Percentiles rank a stretch among this genome's conserved stretches.
phyloP scores from a whole-genome alignment of 2,797 vertebrate species.

The Strix occidentalis region DNA sequence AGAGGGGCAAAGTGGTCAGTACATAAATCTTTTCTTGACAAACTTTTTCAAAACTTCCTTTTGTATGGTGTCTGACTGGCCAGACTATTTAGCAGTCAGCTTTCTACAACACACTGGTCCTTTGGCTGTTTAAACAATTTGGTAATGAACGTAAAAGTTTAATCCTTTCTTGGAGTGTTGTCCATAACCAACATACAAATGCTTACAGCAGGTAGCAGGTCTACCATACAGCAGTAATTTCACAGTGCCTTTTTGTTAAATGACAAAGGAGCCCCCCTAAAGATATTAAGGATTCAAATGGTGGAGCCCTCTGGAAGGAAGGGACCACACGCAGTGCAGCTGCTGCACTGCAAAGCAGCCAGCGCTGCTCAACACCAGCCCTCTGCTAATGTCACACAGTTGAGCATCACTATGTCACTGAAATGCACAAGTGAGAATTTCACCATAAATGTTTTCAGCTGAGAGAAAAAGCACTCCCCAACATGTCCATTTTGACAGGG shows the following conservation, averaged over 20 bases:
- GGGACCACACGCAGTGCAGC: fast-evolving
- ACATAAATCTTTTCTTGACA: background rate
- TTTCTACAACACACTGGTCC: background rate
- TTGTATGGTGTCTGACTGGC: background rate
- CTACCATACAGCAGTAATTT: background rate
- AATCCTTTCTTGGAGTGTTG: background rate
- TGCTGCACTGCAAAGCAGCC: fast-evolving
- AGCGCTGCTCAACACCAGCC: background rate
- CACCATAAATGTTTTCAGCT: background rate
- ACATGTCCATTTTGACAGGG: background rate
- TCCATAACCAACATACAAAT: background rate
- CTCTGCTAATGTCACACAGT: background rate
- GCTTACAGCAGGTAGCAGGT: background rate
- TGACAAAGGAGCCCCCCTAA: background rate
- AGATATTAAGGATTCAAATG: background rate
- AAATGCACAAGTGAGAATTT: background rate
- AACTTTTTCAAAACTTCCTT: background rate
- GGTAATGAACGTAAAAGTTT: background rate
- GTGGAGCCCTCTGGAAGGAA: background rate
- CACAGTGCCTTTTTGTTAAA: background rate
- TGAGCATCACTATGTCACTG: background rate
- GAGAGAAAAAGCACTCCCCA: background rate
- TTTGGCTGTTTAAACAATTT: background rate
- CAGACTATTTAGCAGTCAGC: background rate
- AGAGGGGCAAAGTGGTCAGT: background rate